phyloP scores from a whole-genome alignment of 1,140 invertebrate species.

The Teleopsis dalmanni region DNA sequence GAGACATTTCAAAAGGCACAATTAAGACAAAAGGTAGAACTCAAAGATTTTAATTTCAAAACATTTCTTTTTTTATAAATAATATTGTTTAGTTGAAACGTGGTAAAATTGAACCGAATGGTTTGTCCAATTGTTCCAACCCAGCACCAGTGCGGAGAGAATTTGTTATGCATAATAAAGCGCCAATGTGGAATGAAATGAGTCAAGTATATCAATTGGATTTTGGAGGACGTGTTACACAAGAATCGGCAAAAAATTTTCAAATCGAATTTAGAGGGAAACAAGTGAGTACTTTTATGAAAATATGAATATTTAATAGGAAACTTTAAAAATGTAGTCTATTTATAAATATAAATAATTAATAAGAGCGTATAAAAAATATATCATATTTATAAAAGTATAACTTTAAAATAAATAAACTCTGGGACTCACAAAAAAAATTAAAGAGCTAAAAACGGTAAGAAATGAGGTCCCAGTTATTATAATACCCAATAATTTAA shows the following conservation, averaged over 20 bases:
- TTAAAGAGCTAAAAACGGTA: no score
- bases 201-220: slow-evolving; percentile 98
- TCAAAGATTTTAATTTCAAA: background rate
- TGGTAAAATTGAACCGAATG: slow-evolving; percentile 53
- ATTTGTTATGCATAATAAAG: slow-evolving; percentile 97
- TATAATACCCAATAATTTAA: no score
- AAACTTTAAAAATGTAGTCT: no score
- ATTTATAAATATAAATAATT: no score
- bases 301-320: background rate
- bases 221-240: slow-evolving; percentile 97
- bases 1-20: slow-evolving; percentile 94
- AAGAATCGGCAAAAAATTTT: slow-evolving; percentile 99
- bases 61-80: slow-evolving; percentile 7
- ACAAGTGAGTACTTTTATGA: slow-evolving; percentile 58
- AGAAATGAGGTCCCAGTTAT: no score
- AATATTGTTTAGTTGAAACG: slow-evolving; percentile 52
- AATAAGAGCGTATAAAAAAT: no score
- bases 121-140: slow-evolving; percentile 34
- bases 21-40: slow-evolving; percentile 79
- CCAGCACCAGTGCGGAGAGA: slow-evolving; percentile 56
- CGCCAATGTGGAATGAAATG: slow-evolving; percentile 98
- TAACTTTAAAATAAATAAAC: no score
- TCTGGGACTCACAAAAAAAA: no score
- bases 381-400: no score
- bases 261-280: slow-evolving; percentile 96